A percentile compares a stretch with the other conserved stretches of the same genome.
phyloP scores from a whole-genome alignment of 2,113 vertebrate species.

The Columbina picui region DNA sequence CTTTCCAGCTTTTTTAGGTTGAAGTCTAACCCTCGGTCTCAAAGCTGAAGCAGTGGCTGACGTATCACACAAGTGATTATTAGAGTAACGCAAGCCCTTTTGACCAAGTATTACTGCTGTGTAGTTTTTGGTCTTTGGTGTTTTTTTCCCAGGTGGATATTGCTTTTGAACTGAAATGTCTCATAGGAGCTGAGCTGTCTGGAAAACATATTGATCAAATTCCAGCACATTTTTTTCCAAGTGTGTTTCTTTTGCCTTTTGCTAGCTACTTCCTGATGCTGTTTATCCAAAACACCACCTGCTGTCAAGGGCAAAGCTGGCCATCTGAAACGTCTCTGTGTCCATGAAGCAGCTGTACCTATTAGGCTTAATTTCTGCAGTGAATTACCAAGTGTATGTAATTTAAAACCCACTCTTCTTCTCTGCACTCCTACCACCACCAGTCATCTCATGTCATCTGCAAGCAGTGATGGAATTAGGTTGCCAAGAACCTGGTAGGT shows the following conservation, averaged over 20 bases:
- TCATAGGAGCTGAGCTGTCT: neutral
- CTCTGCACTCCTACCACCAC: neutral
- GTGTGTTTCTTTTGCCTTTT: slow-evolving; percentile 35
- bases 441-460: slow-evolving; percentile 14
- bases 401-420: neutral
- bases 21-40: neutral
- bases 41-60: neutral
- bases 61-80: neutral
- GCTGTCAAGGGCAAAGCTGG: slow-evolving; percentile 2
- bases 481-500: neutral
- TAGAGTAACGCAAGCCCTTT: neutral
- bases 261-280: slow-evolving; percentile 23
- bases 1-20: neutral
- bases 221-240: neutral
- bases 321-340: neutral
- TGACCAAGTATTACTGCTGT: neutral
- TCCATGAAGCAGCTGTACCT: neutral
- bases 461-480: slow-evolving; percentile 1
- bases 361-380: slow-evolving; percentile 17
- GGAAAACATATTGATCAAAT: slow-evolving; percentile 26
- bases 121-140: neutral
- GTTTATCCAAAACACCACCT: slow-evolving; percentile 41
- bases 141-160: neutral
- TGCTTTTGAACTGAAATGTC: slow-evolving; percentile 11
- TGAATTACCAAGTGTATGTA: neutral